Conservation (phyloP, 2,113 vertebrate species). For the Prunella himalayana region DNA sequence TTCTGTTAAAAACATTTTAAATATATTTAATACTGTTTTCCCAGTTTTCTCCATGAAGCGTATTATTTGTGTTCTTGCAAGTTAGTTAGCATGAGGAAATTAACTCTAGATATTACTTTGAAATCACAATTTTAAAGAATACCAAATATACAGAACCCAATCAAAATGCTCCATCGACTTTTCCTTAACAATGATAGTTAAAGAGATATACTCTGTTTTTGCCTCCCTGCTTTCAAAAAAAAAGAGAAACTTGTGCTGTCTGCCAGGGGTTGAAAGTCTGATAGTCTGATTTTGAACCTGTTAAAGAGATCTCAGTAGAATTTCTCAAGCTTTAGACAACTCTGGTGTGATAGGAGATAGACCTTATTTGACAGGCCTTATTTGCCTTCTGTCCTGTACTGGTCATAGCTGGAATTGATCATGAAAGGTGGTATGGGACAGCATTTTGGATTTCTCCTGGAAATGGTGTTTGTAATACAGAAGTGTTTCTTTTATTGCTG, state of each 20-base stretch:
- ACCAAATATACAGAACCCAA: neutral
- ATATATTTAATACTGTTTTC: neutral
- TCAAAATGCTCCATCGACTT: neutral
- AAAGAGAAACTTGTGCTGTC: neutral
- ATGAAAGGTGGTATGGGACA: neutral
- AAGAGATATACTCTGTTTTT: neutral
- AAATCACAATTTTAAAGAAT: neutral
- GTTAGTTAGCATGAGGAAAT: neutral
- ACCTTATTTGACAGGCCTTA: neutral
- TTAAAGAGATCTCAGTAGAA: neutral
- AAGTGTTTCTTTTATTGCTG: neutral
- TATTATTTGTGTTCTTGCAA: neutral
- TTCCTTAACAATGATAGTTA: neutral
- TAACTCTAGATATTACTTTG: neutral
- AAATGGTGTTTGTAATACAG: neutral
- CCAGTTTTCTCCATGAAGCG: neutral
- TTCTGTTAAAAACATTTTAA: neutral
- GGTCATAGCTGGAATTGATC: neutral
- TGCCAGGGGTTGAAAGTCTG: neutral
- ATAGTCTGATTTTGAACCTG: neutral
- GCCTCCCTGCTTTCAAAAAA: neutral
- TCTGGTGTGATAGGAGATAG: neutral
- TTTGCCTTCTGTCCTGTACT: neutral
- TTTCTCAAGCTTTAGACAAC: neutral
- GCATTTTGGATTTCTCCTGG: neutral